phyloP scores from a whole-genome alignment of 1,140 invertebrate species.

The Carposina sasakii region DNA sequence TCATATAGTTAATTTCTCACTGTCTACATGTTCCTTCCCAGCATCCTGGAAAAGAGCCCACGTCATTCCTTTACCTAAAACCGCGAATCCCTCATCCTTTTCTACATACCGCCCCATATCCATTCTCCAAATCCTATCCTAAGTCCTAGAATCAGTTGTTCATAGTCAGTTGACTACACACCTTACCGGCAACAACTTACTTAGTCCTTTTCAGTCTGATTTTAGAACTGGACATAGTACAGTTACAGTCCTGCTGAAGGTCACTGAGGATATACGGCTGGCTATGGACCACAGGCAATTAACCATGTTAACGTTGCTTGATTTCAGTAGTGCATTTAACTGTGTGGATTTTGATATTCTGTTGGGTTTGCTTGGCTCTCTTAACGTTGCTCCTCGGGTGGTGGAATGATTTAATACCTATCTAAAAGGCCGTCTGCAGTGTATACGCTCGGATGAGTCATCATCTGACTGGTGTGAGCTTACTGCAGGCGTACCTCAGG shows the following conservation, averaged over 20 bases:
- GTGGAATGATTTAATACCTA: neutral
- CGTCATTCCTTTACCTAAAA: neutral
- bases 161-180: neutral
- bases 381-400: neutral
- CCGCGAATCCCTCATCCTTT: neutral
- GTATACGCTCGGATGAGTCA: neutral
- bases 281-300: neutral
- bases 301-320: neutral
- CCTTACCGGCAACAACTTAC: neutral
- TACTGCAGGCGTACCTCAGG: neutral
- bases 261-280: slow-evolving; percentile 5
- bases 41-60: neutral
- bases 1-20: neutral
- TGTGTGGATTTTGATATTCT: slow-evolving; percentile 7
- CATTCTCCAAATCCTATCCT: neutral
- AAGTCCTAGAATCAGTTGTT: neutral
- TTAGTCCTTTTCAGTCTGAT: too few relatives aligned
- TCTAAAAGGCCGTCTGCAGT: neutral
- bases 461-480: neutral
- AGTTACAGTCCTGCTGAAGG: too few relatives aligned
- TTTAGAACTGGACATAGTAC: too few relatives aligned
- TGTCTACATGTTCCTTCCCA: neutral
- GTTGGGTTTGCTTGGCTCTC: neutral
- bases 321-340: slow-evolving; percentile 10
- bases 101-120: neutral